Evolutionary conservation across 2,888 invertebrate species (phyloP), one percentile per base, ranked within the genome.

Genomic region (Drosophila barbarae): DNA sequence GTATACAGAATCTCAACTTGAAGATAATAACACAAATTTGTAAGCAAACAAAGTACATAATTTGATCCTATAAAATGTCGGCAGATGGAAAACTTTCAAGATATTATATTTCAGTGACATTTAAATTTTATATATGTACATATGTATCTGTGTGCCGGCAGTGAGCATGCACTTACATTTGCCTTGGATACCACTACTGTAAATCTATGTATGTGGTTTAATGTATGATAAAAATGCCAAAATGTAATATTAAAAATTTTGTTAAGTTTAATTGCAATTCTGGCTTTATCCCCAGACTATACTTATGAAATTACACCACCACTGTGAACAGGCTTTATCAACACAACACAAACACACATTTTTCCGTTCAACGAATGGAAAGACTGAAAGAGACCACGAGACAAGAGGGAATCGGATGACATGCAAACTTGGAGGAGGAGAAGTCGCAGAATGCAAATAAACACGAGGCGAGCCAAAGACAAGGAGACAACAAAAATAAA

Each of bases 401-500:
- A 10, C 39, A 21, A 18, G 30, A 38, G 52, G 49, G 49, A 28
- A 56, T 56, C 53, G 53, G 30, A 52, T 52, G 56, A 56, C 53
- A 53, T 49, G 51, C 54, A 34, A 36, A 23, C 36, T 51, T 28
- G 23, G 42, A 35, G 30, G 10, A 42, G 23, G 63, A 46, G 47
- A 30, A 32, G 57, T 21, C 26, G 46, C 32, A 39, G 36, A 21
- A 59, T 53, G 59, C 53, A 65, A 50, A 61, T 41, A 69, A 64
- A 73, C 59, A 42, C 57, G 26, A 39, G 34, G 36, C 26, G 23
- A 23, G 21, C 30, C 18, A 30, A 49, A 49, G 30, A 15, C 15
- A 56, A 21, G 18, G 15, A 59, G 23, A 38, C 46, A 28, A 21
- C 34, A 21, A 58, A 58, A 55, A 56, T 28, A 57, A 57, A 57